Conservation (phyloP, 2,888 invertebrate species). For the Eulithis prunata region DNA sequence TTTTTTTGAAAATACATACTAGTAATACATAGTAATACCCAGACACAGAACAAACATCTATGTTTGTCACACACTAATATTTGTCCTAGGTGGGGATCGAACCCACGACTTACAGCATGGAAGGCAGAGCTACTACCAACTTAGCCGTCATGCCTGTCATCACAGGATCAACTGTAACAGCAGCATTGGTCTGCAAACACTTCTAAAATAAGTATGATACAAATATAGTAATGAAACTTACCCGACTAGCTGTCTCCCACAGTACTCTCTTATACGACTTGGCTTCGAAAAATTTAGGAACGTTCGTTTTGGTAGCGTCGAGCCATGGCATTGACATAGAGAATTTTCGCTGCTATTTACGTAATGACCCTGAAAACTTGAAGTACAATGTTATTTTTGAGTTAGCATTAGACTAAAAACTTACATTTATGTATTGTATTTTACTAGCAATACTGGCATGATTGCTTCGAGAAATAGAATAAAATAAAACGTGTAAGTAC, state of each 20-base stretch:
- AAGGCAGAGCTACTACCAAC: too few species aligned
- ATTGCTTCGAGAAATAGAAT: not conserved
- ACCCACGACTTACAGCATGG: too few species aligned
- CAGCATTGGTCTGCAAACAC: too few species aligned
- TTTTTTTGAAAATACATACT: too few species aligned
- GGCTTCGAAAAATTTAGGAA: conserved; percentile 70
- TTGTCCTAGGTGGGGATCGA: too few species aligned
- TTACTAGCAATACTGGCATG: too few species aligned
- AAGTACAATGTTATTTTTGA: conserved; percentile 42
- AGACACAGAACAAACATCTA: too few species aligned
- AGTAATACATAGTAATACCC: too few species aligned
- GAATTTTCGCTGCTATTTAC: conserved; percentile 66
- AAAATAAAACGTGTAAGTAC: not conserved
- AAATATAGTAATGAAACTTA: conserved; percentile 64
- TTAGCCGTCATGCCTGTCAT: too few species aligned
- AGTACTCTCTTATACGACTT: conserved; percentile 86
- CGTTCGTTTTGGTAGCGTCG: conserved; percentile 59
- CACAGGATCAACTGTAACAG: too few species aligned
- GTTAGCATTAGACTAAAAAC: not conserved
- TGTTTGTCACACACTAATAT: too few species aligned
- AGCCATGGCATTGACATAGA: conserved; percentile 67
- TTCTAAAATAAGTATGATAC: too few species aligned
- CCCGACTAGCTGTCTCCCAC: conserved; percentile 91
- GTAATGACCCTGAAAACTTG: conserved; percentile 82
- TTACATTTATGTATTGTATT: not conserved